These are phyloP conservation scores for Epistrophe grossulariae DNA, from an alignment of 2,888 invertebrate species.

Conservation along the genomic window DNA sequence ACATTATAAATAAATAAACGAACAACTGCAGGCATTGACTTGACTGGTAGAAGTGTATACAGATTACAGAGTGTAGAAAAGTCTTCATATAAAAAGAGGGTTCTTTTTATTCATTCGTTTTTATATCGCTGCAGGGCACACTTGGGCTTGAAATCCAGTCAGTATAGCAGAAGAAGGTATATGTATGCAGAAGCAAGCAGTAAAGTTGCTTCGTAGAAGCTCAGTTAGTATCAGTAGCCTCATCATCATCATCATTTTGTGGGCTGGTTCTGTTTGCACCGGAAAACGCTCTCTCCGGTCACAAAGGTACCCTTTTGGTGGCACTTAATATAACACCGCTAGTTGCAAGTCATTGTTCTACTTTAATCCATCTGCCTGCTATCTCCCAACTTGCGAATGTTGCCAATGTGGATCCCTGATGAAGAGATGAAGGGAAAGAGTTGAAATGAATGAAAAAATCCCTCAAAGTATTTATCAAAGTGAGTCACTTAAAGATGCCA, in stretches of 20 bases:
- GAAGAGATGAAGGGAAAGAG: background rate
- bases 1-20: conserved; percentile 71
- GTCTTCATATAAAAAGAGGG: conserved; percentile 37
- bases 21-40: conserved; percentile 42
- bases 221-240: conserved; percentile 40
- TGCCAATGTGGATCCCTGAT: conserved; percentile 19
- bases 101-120: conserved; percentile 69
- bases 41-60: conserved; percentile 11
- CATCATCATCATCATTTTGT: conserved; percentile 66
- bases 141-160: conserved; percentile 69
- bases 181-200: conserved; percentile 17
- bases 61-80: background rate
- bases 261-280: conserved; percentile 62
- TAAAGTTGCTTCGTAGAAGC: background rate
- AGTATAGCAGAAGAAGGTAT: background rate
- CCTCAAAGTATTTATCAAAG: conserved; percentile 69
- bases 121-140: conserved; percentile 70
- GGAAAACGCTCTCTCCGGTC: conserved; percentile 34
- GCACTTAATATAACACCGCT: conserved; percentile 30
- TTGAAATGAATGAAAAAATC: conserved; percentile 18
- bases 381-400: conserved; percentile 16
- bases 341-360: conserved; percentile 44
- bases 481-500: conserved; percentile 70
- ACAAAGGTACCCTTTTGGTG: conserved; percentile 73
- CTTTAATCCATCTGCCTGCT: conserved; percentile 37